Evolutionary conservation across 1,140 invertebrate genomes (phyloP).

Genomic region (Halesus radiatus): DNA sequence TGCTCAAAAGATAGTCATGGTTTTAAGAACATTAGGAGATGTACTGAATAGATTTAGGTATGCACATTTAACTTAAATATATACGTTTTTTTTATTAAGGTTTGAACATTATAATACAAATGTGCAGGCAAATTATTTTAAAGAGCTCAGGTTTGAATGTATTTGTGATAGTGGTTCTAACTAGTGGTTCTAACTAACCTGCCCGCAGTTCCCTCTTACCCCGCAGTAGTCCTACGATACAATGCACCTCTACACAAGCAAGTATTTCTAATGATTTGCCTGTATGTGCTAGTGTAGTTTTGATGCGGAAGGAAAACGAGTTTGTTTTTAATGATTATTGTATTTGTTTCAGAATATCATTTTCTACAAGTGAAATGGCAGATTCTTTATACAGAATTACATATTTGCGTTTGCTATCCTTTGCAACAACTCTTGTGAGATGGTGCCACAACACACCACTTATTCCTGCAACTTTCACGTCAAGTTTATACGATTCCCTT

Average conservation of each 20-base stretch:
- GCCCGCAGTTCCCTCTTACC: too few species aligned
- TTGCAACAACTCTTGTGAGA: constrained; percentile 56
- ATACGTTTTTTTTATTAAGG: too few species aligned
- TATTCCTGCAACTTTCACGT: constrained; percentile 59
- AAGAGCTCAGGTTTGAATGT: too few species aligned
- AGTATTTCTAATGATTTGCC: too few species aligned
- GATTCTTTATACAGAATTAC: constrained; percentile 57
- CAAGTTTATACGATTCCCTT: constrained; percentile 61
- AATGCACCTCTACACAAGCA: too few species aligned
- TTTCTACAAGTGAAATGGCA: constrained; percentile 58
- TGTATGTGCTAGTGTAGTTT: too few species aligned
- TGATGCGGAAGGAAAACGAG: too few species aligned
- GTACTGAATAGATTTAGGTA: constrained; percentile 69
- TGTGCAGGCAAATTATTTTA: too few species aligned
- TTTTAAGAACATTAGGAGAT: constrained; percentile 59
- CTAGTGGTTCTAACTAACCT: too few species aligned
- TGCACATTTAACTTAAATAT: neutral
- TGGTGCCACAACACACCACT: constrained; percentile 58
- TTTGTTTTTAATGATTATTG: constrained; percentile 8
- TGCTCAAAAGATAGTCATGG: constrained; percentile 45
- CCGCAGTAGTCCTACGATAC: too few species aligned
- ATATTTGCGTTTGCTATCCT: constrained; percentile 59
- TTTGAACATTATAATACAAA: too few species aligned
- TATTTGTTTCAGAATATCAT: constrained; percentile 60
- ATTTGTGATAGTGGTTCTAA: too few species aligned